These are phyloP conservation scores for Belgica antarctica DNA, from an alignment of 2,888 invertebrate genomes.

Conservation along the genomic window DNA sequence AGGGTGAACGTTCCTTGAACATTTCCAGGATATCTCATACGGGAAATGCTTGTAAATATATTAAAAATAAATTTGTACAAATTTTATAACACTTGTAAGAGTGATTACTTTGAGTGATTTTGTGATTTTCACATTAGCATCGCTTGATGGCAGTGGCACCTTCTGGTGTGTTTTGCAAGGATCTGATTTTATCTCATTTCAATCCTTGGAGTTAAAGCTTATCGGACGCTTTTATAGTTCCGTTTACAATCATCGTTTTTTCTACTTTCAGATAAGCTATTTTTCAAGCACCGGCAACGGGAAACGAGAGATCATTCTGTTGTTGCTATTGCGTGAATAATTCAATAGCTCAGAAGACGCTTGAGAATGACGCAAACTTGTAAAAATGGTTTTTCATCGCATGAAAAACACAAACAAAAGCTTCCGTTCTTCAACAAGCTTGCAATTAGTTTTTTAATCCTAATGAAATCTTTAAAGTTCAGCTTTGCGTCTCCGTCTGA, in stretches of 20 bases:
- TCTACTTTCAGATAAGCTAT: neutral
- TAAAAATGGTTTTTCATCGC: neutral
- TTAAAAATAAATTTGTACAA: too few relatives aligned
- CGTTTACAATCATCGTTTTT: neutral
- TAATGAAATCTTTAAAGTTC: constrained; percentile 18
- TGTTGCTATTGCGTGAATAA: neutral
- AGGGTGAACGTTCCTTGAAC: too few relatives aligned
- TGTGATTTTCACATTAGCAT: too few relatives aligned
- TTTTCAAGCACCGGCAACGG: neutral
- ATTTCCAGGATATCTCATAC: too few relatives aligned
- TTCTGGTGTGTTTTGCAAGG: too few relatives aligned
- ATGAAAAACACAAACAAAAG: constrained; percentile 2
- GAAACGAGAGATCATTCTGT: neutral
- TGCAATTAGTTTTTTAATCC: constrained; percentile 28
- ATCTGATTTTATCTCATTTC: too few relatives aligned
- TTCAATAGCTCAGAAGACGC: neutral
- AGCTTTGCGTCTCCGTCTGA: neutral
- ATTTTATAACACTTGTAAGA: too few relatives aligned
- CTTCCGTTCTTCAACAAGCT: constrained; percentile 17
- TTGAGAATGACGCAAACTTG: neutral
- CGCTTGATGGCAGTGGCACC: too few relatives aligned
- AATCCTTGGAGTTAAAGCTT: too few relatives aligned
- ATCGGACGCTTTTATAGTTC: neutral
- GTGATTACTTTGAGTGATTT: too few relatives aligned
- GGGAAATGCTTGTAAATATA: too few relatives aligned